Base-by-base conservation (phyloP, 2,888 invertebrate species). In the Latrodectus hesperus region DNA sequence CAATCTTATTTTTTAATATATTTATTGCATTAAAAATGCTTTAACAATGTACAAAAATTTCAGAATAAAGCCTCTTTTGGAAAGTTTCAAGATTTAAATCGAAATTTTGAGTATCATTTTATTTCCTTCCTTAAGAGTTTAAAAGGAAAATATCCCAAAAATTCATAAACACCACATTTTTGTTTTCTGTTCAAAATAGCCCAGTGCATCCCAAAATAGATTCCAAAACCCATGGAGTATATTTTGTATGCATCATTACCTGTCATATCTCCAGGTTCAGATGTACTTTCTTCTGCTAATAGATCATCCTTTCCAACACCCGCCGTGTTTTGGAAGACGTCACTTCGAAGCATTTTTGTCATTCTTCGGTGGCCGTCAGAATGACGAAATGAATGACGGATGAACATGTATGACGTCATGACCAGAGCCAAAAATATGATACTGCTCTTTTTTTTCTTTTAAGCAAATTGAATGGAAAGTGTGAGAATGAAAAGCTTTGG, bases 281-380 rank as follows among this genome's bases (percentile, higher is more conserved):
- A 55, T 65, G 55, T 64, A 55, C n/a, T 64, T 60, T 70, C 75
- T 14, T 17, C 49, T 70, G 68, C 82, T 71, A 52, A 64, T 83
- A n/a, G 64, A 83, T 83, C 83, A 83, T 70, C 14, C 38, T 82
- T 55, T 51, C 51, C 17, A 80, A 73, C 72, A 73, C 65, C 67
- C 51, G 38, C 38, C 64, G 51, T 9, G n/a, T 51, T 12, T 70
- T 64, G 75, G 76, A 6, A 49, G 64, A 71, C 71, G 64, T 75
- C 83, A 67, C 53, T 82, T 76, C 38, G 22, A 51, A 22, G 68
- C 49, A 71, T 83, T 83, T 70, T 71, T 70, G 60, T 51, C 70
- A 83, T 83, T 60, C 83, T 71, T 83, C 55, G 17, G 70, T 38
- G 68, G 55, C 16, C 8, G 11, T 17, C 12, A 12, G 51, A 38